These are phyloP conservation scores for Griposia aprilina DNA, from an alignment of 2,888 invertebrate species.

Conservation along the genomic window DNA sequence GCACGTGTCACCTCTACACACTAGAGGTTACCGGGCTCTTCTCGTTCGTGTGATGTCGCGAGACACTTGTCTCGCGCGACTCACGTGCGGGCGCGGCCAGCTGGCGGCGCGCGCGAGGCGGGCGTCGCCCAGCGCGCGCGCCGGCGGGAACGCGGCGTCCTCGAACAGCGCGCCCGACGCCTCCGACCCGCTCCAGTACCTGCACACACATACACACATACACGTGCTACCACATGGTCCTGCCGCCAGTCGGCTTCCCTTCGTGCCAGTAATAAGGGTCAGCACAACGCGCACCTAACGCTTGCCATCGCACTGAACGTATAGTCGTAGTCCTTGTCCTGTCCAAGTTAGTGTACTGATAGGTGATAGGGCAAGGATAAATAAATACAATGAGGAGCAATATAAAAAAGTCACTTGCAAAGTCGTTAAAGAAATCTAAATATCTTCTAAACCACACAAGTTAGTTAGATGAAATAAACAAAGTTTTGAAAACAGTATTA, in stretches of 20 bases:
- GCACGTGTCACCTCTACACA: neutral
- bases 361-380: neutral
- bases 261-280: neutral
- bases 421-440: too few relatives aligned
- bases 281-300: neutral
- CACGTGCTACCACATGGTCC: neutral
- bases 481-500: too few relatives aligned
- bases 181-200: conserved; percentile 73
- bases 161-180: conserved; percentile 87
- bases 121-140: conserved; percentile 87
- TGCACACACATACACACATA: conserved; percentile 42
- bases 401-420: too few relatives aligned
- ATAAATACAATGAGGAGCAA: neutral
- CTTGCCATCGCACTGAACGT: neutral
- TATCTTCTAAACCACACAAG: too few relatives aligned
- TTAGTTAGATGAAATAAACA: too few relatives aligned
- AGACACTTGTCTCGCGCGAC: conserved; percentile 64
- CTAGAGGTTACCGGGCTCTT: neutral
- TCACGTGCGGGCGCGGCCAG: conserved; percentile 93
- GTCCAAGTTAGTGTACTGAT: neutral
- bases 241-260: neutral
- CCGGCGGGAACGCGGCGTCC: conserved; percentile 71
- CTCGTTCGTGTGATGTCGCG: neutral
- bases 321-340: neutral
- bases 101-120: conserved; percentile 86